Base-by-base conservation (phyloP, 2,797 vertebrate species). In the Aphelocoma californica region DNA sequence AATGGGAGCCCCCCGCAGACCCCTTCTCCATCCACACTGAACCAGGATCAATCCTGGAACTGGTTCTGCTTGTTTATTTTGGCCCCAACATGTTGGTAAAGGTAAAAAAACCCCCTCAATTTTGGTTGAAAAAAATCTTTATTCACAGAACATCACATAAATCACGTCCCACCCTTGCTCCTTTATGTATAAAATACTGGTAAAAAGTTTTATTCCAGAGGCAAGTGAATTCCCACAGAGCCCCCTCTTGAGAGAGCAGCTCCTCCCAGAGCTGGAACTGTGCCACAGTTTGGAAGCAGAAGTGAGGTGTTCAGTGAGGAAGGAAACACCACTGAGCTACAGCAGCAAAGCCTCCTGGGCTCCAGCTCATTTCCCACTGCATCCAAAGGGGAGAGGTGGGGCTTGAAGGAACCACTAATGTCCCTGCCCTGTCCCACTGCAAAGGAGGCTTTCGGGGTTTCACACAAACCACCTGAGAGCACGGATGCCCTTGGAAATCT, bases 71-170 rank as follows among this genome's bases (percentile, higher is more conserved):
- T 29, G 5, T 21, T 54, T 9, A 53, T 28, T 25, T 36, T 45
- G 38, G 12, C 42, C 32, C 12, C 45, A 17, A 21, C 2, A 3
- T 3, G 4, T 36, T 25, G n/a, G 8, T 8, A 13, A 71, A 70
- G 6, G 23, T 54, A 20, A 91, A 77, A 42, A 42, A 62, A 48
- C 19, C 9, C 5, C 8, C 19, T 47, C 50, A 3, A 17, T 20
- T 81, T n/a, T 61, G 38, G 7, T 53, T 92, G 57, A 40, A 87
- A 80, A 92, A 86, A 62, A 32, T 50, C 29, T 96, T 96, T 96
- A 95, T 86, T 94, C 57, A 53, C 58, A 14, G 64, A 75, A 69
- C 34, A 65, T 56, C 32, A 48, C 50, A 28, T 48, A 62, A 82
- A 70, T 62, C 40, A 25, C 10, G 1, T 48, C 71, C 65, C 86